These are phyloP conservation scores for Eudemis profundana DNA, from an alignment of 2,888 invertebrate genomes.

Conservation along the genomic window DNA sequence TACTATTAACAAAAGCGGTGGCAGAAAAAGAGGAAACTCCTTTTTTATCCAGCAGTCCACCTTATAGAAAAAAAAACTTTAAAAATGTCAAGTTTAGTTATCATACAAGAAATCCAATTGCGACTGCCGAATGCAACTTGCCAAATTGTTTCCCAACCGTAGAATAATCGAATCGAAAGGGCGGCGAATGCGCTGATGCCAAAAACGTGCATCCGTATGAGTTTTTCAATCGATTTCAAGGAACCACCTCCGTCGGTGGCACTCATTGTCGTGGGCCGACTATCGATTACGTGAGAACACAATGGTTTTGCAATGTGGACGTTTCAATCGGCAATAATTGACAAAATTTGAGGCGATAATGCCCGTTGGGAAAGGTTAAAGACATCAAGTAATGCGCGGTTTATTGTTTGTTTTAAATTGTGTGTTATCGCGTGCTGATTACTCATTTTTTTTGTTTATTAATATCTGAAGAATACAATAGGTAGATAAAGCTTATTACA, in stretches of 20 bases:
- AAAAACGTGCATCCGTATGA: slow-evolving; percentile 83
- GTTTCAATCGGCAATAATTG: slow-evolving; percentile 62
- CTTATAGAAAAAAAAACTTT: no score
- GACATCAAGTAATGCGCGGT: not conserved
- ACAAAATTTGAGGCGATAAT: slow-evolving; percentile 65
- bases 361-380: slow-evolving; percentile 38
- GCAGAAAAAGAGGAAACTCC: no score
- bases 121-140: slow-evolving; percentile 39
- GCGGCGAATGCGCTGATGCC: slow-evolving; percentile 80
- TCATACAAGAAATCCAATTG: slow-evolving; percentile 18
- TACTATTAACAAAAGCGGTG: no score
- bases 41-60: no score
- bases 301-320: slow-evolving; percentile 76
- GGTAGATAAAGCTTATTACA: no score
- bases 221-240: slow-evolving; percentile 82
- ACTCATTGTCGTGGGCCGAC: slow-evolving; percentile 79
- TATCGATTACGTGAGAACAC: slow-evolving; percentile 82
- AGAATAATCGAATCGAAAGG: slow-evolving; percentile 64
- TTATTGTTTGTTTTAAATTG: not conserved
- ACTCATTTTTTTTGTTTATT: not conserved
- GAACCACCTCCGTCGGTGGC: slow-evolving; percentile 82
- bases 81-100: slow-evolving; percentile 6
- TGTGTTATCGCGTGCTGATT: not conserved
- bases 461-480: not conserved
- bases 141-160: slow-evolving; percentile 62